These are phyloP conservation scores for Tigriopus californicus DNA, from an alignment of 2,888 invertebrate genomes.

Conservation along the genomic window DNA sequence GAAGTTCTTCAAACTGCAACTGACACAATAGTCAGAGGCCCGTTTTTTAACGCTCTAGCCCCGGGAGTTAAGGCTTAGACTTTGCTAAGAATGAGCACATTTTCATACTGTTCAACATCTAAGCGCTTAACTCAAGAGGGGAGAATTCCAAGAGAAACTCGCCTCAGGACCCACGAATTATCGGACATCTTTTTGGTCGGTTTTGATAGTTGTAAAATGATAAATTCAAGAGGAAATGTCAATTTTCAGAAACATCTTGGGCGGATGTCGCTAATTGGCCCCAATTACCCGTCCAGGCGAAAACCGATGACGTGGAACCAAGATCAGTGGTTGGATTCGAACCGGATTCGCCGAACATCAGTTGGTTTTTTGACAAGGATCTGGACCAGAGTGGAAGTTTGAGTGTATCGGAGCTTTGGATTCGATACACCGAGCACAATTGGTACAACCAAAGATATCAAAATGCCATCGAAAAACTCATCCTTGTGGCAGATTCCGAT, in stretches of 20 bases:
- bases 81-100: no score
- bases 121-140: no score
- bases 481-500: background rate
- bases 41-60: no score
- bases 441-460: background rate
- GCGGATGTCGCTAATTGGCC: constrained; percentile 14
- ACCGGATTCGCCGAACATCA: constrained; percentile 1
- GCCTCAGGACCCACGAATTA: no score
- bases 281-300: background rate
- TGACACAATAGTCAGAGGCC: no score
- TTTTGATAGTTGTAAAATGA: no score
- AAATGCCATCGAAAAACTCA: background rate
- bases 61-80: no score
- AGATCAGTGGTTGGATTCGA: background rate
- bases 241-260: constrained; percentile 5
- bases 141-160: no score
- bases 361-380: constrained; percentile 1
- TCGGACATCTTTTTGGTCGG: no score
- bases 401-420: background rate
- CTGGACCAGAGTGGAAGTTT: constrained; percentile 4
- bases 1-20: no score
- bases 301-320: background rate
- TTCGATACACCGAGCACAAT: background rate
- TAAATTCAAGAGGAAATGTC: no score
- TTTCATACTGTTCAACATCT: no score